Base-by-base conservation (phyloP, 1,140 invertebrate genomes). In the Macrostomum lignano region DNA sequence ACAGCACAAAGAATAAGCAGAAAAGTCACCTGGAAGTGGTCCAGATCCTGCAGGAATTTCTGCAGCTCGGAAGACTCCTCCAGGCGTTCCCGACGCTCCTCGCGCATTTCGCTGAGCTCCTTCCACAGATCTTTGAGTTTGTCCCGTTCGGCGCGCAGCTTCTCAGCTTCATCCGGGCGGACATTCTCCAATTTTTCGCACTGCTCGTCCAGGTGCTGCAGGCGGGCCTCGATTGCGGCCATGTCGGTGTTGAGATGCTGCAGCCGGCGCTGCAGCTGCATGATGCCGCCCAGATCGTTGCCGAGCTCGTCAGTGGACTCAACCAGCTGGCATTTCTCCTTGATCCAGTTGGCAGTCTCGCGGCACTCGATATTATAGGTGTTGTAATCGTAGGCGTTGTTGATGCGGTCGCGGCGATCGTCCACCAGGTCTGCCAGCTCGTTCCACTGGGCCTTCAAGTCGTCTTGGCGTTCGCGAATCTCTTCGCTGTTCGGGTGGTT, bases 281-380 rank as follows among this genome's bases (percentile, higher is more conserved):
- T 73, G 22, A 73, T 70, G 36, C 81, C 62, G 36, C 51, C 51
- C 13, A 65, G 47, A 44, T 65, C 63, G 42, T 91, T 91, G 52
- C 86, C 79, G 38, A 94, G 58, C 44, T 84, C 77, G 45, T 66
- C 66, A 3, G 82, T 93, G 38, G 79, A 74, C 49, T 91, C 79
- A 7, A 98, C 65, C 41, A 96, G 77, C 43, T 86, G 68, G 44
- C 86, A 86, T 65, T 98, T 98, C 50, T 98, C 91, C 61, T 93
- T 81, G 51, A 98, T 98, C 91, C 91, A 98, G 1, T 79, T 49
- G 48, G 88, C 75, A 1, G 86, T 94, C 61, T 98, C 88, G 42
- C 84, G 72, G 49, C 84, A 93, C 57, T 98, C 91, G 60, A 96
- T 94, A 49, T 94, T 81, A 76, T 93, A 98, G 21, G 84, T 94